These are phyloP conservation scores for Sphaerophoria taeniata DNA, from an alignment of 2,888 invertebrate genomes.

Conservation along the genomic window DNA sequence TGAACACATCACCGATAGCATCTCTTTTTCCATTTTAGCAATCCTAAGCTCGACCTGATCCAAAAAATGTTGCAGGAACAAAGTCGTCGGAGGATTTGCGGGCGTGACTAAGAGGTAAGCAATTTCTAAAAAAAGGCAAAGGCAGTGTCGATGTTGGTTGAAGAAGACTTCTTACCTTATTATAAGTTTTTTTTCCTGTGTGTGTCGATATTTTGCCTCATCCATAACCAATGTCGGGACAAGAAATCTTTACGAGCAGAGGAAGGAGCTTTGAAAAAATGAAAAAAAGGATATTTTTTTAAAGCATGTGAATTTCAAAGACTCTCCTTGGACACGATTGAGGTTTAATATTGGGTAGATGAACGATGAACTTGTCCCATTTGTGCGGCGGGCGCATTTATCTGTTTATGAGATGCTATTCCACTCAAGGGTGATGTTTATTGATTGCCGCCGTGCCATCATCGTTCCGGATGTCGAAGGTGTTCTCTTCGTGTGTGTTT, in stretches of 20 bases:
- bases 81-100: constrained; percentile 1
- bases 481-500: not conserved
- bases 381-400: constrained; percentile 30
- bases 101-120: not conserved
- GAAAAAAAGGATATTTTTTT: constrained; percentile 36
- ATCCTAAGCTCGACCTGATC: constrained; percentile 41
- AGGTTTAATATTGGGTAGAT: constrained; percentile 47
- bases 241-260: not conserved
- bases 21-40: constrained; percentile 52
- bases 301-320: constrained; percentile 39
- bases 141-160: constrained; percentile 9
- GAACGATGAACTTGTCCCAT: constrained; percentile 70
- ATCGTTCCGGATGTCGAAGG: constrained; percentile 29
- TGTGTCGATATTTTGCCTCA: not conserved
- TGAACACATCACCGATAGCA: constrained; percentile 43
- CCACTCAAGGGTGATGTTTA: constrained; percentile 61
- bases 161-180: constrained; percentile 36
- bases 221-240: constrained; percentile 42
- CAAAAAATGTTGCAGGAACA: not conserved
- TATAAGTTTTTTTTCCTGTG: constrained; percentile 8
- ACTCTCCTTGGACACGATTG: constrained; percentile 51
- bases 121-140: constrained; percentile 1
- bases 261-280: constrained; percentile 7
- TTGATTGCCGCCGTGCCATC: constrained; percentile 54
- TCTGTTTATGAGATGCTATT: constrained; percentile 46